A percentile compares a stretch with the other conserved stretches of the same genome.
Evolutionary conservation across 2,113 vertebrate species (phyloP).

Genomic region (Nannospalax galili): DNA sequence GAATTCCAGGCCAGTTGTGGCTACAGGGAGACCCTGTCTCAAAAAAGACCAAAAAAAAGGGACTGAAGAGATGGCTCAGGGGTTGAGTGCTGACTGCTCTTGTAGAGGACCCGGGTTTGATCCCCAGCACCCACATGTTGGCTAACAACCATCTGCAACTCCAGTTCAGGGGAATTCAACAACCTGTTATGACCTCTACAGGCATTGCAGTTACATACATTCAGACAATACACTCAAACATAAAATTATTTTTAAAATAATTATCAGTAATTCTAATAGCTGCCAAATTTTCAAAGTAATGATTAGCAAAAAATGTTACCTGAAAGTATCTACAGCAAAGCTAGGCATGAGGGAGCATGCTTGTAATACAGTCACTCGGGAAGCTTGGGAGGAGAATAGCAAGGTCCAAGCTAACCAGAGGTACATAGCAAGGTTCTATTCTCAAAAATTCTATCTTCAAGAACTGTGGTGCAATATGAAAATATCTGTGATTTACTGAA

Average conservation of each 20-base stretch:
- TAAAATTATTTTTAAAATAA: not conserved
- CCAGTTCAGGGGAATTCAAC: too few species aligned
- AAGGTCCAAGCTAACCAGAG: not conserved
- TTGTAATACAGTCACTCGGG: not conserved
- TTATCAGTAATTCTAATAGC: not conserved
- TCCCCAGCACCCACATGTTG: too few species aligned
- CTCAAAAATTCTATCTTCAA: not conserved
- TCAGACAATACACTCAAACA: too few species aligned
- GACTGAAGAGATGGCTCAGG: too few species aligned
- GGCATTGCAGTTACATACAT: too few species aligned
- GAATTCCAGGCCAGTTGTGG: too few species aligned
- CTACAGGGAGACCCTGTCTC: too few species aligned
- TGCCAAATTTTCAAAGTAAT: slow-evolving; percentile 28
- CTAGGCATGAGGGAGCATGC: not conserved
- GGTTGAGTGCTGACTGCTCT: too few species aligned
- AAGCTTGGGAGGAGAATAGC: not conserved
- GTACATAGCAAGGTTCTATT: not conserved
- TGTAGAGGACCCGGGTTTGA: too few species aligned
- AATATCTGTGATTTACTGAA: not conserved
- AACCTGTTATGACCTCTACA: too few species aligned
- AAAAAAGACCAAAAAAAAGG: too few species aligned
- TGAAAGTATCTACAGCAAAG: not conserved
- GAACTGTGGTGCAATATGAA: slow-evolving; percentile 32
- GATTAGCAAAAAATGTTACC: slow-evolving; percentile 38
- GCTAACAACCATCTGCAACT: too few species aligned